Conservation (phyloP, 2,888 invertebrate species). For the Lutraria lutraria region DNA sequence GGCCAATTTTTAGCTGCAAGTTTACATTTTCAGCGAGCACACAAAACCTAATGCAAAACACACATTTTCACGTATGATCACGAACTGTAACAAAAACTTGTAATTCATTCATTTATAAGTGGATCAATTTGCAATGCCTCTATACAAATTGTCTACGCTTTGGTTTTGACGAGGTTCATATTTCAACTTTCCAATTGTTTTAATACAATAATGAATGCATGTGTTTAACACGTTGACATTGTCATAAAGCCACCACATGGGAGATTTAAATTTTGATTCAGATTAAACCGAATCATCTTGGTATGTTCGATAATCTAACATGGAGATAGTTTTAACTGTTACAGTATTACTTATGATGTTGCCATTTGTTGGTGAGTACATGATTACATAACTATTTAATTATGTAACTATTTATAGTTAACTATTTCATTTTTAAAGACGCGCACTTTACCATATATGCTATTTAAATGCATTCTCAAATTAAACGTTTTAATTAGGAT, state of each 20-base stretch:
- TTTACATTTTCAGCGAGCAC: too few relatives aligned
- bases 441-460: too few relatives aligned
- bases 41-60: too few relatives aligned
- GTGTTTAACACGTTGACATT: conserved; percentile 1
- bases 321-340: not conserved
- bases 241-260: not conserved
- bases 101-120: not conserved
- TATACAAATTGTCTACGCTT: not conserved
- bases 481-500: too few relatives aligned
- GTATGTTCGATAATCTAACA: not conserved
- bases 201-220: not conserved
- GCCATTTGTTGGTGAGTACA: not conserved
- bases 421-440: too few relatives aligned
- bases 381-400: too few relatives aligned
- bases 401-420: too few relatives aligned
- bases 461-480: too few relatives aligned
- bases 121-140: not conserved
- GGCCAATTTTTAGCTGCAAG: too few relatives aligned
- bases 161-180: not conserved
- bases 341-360: not conserved
- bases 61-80: too few relatives aligned
- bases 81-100: not conserved
- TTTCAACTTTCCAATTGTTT: not conserved
- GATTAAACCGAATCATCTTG: not conserved
- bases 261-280: not conserved